Evolutionary conservation across 2,888 invertebrate species (phyloP).

Genomic region (Brachyptera risi): DNA sequence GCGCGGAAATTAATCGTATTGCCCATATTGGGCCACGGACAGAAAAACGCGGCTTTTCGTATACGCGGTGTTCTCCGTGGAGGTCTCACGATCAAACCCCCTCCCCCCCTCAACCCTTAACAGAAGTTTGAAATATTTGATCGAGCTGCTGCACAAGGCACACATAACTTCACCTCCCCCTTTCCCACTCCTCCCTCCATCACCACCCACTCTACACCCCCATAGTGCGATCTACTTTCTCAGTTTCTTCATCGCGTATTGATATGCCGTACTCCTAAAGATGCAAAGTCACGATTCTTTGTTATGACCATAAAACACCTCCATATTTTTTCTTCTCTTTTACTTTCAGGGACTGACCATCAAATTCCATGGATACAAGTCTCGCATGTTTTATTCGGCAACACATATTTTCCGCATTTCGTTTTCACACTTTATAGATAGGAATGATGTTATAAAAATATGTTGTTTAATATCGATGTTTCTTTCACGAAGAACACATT

Average conservation of each 20-base stretch:
- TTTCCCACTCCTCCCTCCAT: background rate
- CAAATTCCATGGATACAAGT: constrained; percentile 9
- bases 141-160: constrained; percentile 21
- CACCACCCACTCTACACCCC: background rate
- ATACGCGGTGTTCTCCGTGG: constrained; percentile 17
- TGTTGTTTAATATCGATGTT: constrained; percentile 10
- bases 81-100: constrained; percentile 17
- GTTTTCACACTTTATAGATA: background rate
- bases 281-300: constrained; percentile 28
- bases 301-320: constrained; percentile 23
- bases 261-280: constrained; percentile 19
- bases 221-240: constrained; percentile 8
- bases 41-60: constrained; percentile 17
- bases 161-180: constrained; percentile 23
- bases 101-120: constrained; percentile 3
- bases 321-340: background rate
- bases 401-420: constrained; percentile 16
- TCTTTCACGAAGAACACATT: constrained; percentile 6
- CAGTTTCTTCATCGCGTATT: constrained; percentile 12
- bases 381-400: constrained; percentile 1
- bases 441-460: constrained; percentile 3
- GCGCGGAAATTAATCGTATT: constrained; percentile 28
- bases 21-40: constrained; percentile 11
- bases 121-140: constrained; percentile 27
- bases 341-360: constrained; percentile 20